phyloP scores from a whole-genome alignment of 2,888 invertebrate species.

The Osmoderma eremita region DNA sequence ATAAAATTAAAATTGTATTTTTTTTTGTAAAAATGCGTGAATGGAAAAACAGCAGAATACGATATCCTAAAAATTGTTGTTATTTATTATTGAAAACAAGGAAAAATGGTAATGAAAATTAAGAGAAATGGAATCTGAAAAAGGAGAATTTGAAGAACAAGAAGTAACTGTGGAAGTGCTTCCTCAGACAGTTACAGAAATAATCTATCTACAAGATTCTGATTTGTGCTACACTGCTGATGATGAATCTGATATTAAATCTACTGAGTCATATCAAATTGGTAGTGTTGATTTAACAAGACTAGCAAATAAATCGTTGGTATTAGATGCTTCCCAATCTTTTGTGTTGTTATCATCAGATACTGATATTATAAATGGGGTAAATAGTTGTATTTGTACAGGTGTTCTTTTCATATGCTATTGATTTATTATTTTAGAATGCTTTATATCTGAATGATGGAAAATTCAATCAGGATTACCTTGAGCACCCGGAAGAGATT shows the following conservation, averaged over 20 bases:
- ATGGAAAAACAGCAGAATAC: no score
- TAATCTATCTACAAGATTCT: conserved; percentile 48
- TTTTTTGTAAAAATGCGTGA: no score
- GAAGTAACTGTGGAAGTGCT: conserved; percentile 52
- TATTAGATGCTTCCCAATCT: conserved; percentile 49
- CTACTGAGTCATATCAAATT: conserved; percentile 47
- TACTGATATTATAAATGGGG: conserved; percentile 40
- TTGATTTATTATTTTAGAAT: conserved; percentile 32
- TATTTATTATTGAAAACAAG: not conserved
- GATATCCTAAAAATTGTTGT: not conserved
- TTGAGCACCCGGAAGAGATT: conserved; percentile 27
- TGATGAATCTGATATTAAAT: conserved; percentile 40
- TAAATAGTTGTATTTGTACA: conserved; percentile 16
- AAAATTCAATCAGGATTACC: conserved; percentile 25
- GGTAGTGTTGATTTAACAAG: conserved; percentile 49
- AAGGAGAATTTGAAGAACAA: conserved; percentile 44
- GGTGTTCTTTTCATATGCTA: not conserved
- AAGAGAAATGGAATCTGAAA: conserved; percentile 36
- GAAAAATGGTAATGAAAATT: not conserved
- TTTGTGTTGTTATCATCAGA: conserved; percentile 48
- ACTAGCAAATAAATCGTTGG: conserved; percentile 44
- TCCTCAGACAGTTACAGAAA: conserved; percentile 51
- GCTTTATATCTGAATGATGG: conserved; percentile 25
- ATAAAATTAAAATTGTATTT: no score
- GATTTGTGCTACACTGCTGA: conserved; percentile 33